Base-by-base conservation (phyloP, 2,888 invertebrate species). In the Scaptomyza cyrtandrae region DNA sequence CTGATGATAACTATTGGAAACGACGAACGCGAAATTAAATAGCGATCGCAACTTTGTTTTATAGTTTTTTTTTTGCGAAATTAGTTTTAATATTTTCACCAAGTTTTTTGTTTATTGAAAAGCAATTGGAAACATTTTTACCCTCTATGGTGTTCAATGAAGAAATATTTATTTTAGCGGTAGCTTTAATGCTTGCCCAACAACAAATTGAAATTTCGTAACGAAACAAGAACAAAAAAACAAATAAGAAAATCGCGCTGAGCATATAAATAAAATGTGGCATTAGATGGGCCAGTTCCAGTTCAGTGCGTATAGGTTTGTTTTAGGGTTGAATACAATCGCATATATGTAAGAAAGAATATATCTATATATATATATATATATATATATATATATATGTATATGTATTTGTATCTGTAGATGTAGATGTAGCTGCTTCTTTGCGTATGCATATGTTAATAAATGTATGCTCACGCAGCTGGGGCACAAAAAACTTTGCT, bases 391-490 rank as follows among this genome's bases (percentile, higher is more conserved):
- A 69, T 58, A 63, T 71, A 69, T 57, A 24, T 24, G 5, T 24
- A 24, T 33, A 0, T 33, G 9, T 33, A 33, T 33, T 2, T 19
- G 19, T 19, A 19, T 19, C 19, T 19, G 19, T 19, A 19, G 19
- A 19, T 19, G 27, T 39, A 60, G 56, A 64, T 62, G 53, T 64
- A 55, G 58, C 35, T 63, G 65, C 61, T 55, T 61, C 57, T 62
- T 58, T 77, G 10, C 69, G 70, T 72, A 68, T 71, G 68, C 50
- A 50, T 75, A 81, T 82, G 82, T 87, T 86, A 71, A 88, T 88
- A 88, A 88, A 88, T 83, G 78, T 86, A 86, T 85, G 82, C 88
- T 82, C 76, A 68, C 86, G 55, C 85, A 84, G 87, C 82, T 73
- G 77, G 79, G 48, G 70, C 52, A 44, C 46, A 49, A 53, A 60